These are phyloP conservation scores for Brienomyrus longianalis DNA, from an alignment of 2,113 vertebrate genomes.

Conservation along the genomic window DNA sequence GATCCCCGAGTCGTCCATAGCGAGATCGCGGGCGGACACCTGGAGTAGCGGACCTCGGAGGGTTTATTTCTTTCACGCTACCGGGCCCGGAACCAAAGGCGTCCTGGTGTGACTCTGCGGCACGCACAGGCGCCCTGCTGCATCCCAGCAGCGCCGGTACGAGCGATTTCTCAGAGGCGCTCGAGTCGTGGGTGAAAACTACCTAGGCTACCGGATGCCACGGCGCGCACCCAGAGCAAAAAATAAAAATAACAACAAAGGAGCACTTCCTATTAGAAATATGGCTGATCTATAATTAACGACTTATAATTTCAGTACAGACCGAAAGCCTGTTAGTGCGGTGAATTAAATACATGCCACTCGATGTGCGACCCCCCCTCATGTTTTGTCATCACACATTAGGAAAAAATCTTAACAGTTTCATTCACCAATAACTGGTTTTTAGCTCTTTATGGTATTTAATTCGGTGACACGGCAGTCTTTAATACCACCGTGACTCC, in stretches of 20 bases:
- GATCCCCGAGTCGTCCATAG: slow-evolving; percentile 69
- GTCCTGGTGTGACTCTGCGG: slow-evolving; percentile 23
- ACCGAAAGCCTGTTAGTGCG: background rate
- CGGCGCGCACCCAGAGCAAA: background rate
- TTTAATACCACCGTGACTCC: background rate
- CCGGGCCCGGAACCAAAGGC: slow-evolving; percentile 18
- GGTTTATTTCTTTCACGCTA: background rate
- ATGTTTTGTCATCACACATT: background rate
- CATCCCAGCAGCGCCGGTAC: slow-evolving; percentile 8
- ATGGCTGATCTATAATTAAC: background rate
- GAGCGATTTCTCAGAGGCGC: background rate
- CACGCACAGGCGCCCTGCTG: slow-evolving; percentile 26
- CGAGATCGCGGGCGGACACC: slow-evolving; percentile 18
- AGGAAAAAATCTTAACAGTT: background rate
- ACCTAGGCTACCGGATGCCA: background rate
- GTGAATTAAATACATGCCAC: background rate
- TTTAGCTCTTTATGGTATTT: background rate
- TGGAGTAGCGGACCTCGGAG: slow-evolving; percentile 18
- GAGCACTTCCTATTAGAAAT: background rate
- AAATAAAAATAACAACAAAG: background rate
- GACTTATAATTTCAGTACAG: background rate
- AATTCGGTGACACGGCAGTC: background rate
- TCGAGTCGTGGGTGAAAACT: background rate
- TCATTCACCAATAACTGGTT: background rate
- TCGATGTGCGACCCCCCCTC: background rate